Percentiles rank a stretch among this genome's conserved stretches.
Conservation (phyloP, 1,140 invertebrate species). For the Leguminivora glycinivorella region DNA sequence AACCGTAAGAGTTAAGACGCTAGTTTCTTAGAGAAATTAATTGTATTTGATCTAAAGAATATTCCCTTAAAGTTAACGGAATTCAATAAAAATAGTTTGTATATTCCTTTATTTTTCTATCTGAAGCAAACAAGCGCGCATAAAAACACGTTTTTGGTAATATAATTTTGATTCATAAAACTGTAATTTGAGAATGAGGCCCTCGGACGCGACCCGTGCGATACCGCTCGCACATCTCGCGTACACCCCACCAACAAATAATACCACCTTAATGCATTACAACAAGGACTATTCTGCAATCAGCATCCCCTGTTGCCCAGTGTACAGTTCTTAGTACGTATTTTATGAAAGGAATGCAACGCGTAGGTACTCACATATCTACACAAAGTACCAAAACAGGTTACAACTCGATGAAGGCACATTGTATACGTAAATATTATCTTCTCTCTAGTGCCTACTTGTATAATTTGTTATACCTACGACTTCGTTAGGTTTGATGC, state of each 20-base stretch:
- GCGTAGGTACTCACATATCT: conserved; percentile 41
- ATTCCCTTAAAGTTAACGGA: too few species aligned
- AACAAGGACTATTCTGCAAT: conserved; percentile 5
- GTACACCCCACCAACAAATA: background rate
- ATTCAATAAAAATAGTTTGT: too few species aligned
- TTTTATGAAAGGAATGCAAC: conserved; percentile 63
- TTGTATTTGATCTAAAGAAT: too few species aligned
- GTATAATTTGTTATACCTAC: conserved; percentile 47
- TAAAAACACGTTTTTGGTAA: background rate
- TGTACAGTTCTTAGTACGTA: conserved; percentile 28
- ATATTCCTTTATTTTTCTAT: too few species aligned
- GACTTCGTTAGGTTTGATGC: background rate
- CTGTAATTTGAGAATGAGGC: background rate
- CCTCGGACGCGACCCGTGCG: conserved; percentile 34
- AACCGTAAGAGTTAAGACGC: too few species aligned
- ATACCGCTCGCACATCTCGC: conserved; percentile 33
- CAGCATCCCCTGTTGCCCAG: background rate
- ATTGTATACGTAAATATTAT: conserved; percentile 44
- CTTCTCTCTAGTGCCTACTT: conserved; percentile 53
- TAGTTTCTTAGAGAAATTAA: too few species aligned
- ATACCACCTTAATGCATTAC: background rate
- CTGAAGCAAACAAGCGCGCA: background rate
- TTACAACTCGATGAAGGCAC: conserved; percentile 48
- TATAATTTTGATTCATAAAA: background rate
- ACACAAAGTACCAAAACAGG: conserved; percentile 51